These are phyloP conservation scores for Sinocyclocheilus anshuiensis DNA, from an alignment of 2,113 vertebrate genomes.

Conservation along the genomic window DNA sequence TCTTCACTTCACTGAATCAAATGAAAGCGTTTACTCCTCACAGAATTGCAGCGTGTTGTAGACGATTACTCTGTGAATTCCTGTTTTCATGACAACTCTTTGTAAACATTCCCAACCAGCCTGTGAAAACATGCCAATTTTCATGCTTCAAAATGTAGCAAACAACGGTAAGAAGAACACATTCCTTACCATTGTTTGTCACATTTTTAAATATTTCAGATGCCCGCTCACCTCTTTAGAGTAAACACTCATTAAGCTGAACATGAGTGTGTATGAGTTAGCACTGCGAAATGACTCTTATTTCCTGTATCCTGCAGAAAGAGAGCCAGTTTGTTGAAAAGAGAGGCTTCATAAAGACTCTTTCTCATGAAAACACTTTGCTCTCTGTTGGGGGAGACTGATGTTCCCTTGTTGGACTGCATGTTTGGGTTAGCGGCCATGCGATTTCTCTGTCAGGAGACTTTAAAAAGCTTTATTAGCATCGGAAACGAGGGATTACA, in stretches of 20 bases:
- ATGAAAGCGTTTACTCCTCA: too few relatives aligned
- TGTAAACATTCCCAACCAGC: not conserved
- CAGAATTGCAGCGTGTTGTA: too few relatives aligned
- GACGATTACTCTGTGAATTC: not conserved
- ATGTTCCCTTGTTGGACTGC: slow-evolving; percentile 4
- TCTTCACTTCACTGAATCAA: too few relatives aligned
- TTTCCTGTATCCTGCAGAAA: slow-evolving; percentile 35
- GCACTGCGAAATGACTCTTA: slow-evolving; percentile 32
- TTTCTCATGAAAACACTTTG: slow-evolving; percentile 38
- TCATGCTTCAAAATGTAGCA: not conserved
- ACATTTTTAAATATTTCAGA: slow-evolving; percentile 19
- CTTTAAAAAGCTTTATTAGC: slow-evolving; percentile 8
- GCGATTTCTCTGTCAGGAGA: slow-evolving; percentile 6
- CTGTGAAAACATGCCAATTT: not conserved
- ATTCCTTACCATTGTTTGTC: not conserved
- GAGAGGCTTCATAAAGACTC: slow-evolving; percentile 26
- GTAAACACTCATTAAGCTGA: slow-evolving; percentile 26
- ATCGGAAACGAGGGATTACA: slow-evolving; percentile 1
- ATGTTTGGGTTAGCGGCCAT: slow-evolving; percentile 12
- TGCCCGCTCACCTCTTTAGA: not conserved
- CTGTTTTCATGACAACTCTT: not conserved
- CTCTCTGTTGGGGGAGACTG: slow-evolving; percentile 27
- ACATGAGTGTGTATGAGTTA: not conserved
- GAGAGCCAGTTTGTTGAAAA: slow-evolving; percentile 1
- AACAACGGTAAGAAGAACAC: not conserved